Percentiles rank a stretch among this genome's conserved stretches.
Conservation (phyloP, 2,888 invertebrate genomes). For the Lysandra coridon region DNA sequence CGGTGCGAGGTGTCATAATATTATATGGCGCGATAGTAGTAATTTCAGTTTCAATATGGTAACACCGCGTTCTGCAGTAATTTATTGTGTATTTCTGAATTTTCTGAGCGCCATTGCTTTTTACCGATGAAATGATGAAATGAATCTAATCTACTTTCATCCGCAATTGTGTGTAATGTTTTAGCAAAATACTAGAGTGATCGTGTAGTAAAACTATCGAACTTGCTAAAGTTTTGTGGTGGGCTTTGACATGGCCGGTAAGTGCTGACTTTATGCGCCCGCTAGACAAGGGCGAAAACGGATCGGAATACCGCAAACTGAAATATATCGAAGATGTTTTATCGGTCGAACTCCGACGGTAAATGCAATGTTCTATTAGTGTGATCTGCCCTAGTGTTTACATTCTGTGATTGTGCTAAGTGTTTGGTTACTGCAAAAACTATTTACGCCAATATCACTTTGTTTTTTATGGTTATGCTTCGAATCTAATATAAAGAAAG, state of each 20-base stretch:
- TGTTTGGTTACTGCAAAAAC: conserved; percentile 67
- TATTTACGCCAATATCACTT: conserved; percentile 66
- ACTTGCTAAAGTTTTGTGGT: conserved; percentile 79
- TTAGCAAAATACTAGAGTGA: conserved; percentile 76
- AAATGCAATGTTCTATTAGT: conserved; percentile 80
- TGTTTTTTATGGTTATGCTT: conserved; percentile 57
- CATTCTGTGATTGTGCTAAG: conserved; percentile 66
- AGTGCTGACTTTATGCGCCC: conserved; percentile 83
- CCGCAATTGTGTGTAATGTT: conserved; percentile 80
- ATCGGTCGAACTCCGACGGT: conserved; percentile 81
- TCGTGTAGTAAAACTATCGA: conserved; percentile 77
- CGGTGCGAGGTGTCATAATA: no score
- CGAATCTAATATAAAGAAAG: conserved; percentile 54
- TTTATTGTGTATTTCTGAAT: conserved; percentile 76
- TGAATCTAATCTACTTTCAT: conserved; percentile 82
- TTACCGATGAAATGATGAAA: conserved; percentile 80
- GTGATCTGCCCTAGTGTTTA: conserved; percentile 76
- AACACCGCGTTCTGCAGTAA: conserved; percentile 73
- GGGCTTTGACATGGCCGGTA: conserved; percentile 90
- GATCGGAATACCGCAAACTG: conserved; percentile 80
- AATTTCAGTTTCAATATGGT: conserved; percentile 51
- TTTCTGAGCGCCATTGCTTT: conserved; percentile 81
- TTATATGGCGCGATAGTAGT: conserved; percentile 32
- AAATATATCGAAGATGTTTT: conserved; percentile 81
- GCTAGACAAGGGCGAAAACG: conserved; percentile 80